A percentile compares a stretch with the other conserved stretches of the same genome.
Conservation (phyloP, 35 echinoderm and acorn worm genomes). For the Ophiothrix spiculata region DNA sequence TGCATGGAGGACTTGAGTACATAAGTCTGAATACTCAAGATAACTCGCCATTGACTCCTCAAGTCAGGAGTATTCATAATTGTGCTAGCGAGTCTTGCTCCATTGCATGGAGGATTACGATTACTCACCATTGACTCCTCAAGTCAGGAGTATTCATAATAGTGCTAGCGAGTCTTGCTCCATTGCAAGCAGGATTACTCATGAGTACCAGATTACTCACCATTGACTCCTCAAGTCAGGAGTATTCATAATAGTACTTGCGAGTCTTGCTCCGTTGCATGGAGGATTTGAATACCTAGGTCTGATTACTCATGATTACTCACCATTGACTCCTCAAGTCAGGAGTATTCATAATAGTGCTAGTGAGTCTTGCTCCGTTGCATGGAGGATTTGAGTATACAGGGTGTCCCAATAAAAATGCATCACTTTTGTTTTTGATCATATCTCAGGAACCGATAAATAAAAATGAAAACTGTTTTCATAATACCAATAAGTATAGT, state of each 20-base stretch:
- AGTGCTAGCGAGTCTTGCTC: constrained; percentile 73
- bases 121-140: constrained; percentile 70
- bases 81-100: constrained; percentile 74
- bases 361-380: too few relatives aligned
- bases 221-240: constrained; percentile 76
- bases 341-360: too few relatives aligned
- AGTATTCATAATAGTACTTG: constrained; percentile 74
- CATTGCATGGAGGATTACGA: constrained; percentile 72
- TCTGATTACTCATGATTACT: not conserved
- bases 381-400: too few relatives aligned
- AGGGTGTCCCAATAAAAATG: too few relatives aligned
- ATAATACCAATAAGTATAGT: too few relatives aligned
- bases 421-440: too few relatives aligned
- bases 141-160: constrained; percentile 93
- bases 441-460: too few relatives aligned
- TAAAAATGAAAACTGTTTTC: too few relatives aligned
- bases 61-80: constrained; percentile 93
- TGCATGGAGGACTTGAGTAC: constrained; percentile 68
- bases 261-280: constrained; percentile 77
- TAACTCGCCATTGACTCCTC: constrained; percentile 68
- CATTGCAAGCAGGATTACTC: constrained; percentile 65
- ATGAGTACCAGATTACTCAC: constrained; percentile 66
- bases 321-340: too few relatives aligned
- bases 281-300: constrained; percentile 93
- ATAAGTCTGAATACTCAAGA: not conserved